Percentiles rank a stretch among this genome's conserved stretches.
Conservation (phyloP, 2,797 vertebrate genomes). For the Echeneis naucrates region DNA sequence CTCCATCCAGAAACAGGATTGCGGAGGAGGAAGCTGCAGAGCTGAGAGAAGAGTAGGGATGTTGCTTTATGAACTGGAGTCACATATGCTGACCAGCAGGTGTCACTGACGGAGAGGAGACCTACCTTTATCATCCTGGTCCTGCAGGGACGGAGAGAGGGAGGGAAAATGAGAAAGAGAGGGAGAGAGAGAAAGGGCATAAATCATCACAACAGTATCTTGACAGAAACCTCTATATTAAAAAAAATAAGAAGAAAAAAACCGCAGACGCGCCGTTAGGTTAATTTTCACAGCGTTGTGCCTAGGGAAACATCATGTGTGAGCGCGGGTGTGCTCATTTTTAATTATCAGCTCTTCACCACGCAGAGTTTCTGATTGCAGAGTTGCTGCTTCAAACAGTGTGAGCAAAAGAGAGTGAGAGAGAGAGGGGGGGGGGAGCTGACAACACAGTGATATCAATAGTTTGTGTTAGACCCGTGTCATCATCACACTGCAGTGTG, state of each 20-base stretch:
- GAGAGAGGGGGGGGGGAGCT: slow-evolving; percentile 33
- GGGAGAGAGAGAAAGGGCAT: slow-evolving; percentile 21
- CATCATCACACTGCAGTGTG: slow-evolving; percentile 37
- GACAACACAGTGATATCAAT: slow-evolving; percentile 63
- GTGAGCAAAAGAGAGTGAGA: slow-evolving; percentile 54
- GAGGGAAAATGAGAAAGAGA: slow-evolving; percentile 15
- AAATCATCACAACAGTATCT: slow-evolving; percentile 41
- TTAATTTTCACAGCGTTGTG: slow-evolving; percentile 26
- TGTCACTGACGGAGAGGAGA: slow-evolving; percentile 51
- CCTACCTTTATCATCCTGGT: slow-evolving; percentile 80
- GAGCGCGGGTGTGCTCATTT: slow-evolving; percentile 42
- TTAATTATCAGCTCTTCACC: slow-evolving; percentile 69
- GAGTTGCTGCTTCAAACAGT: slow-evolving; percentile 58
- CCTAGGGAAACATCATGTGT: neutral
- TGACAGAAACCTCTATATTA: no score
- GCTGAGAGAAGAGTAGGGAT: neutral
- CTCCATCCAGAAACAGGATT: neutral
- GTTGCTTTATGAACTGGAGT: slow-evolving; percentile 19
- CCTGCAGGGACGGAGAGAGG: slow-evolving; percentile 55
- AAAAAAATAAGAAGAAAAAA: no score
- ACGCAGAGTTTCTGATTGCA: slow-evolving; percentile 45
- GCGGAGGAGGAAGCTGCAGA: neutral
- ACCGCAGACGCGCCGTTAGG: slow-evolving; percentile 5
- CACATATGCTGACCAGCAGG: slow-evolving; percentile 65
- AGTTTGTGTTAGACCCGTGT: slow-evolving; percentile 52